phyloP scores from a whole-genome alignment of 2,113 vertebrate species.

The Vicugna pacos region DNA sequence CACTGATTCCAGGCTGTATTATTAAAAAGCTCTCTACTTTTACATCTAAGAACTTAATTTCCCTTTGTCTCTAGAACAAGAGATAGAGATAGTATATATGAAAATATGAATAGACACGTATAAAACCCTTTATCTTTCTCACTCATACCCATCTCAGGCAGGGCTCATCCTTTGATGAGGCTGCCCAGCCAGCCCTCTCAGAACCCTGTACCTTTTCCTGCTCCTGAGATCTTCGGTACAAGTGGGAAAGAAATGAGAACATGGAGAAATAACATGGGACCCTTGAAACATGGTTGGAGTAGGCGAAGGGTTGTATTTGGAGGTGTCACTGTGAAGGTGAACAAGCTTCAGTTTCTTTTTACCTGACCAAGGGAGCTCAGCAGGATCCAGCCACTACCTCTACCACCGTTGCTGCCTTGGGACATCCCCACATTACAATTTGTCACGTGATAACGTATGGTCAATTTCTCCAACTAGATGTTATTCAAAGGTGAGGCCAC shows the following conservation, averaged over 20 bases:
- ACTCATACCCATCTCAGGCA: neutral
- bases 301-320: neutral
- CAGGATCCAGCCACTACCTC: neutral
- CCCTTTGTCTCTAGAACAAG: neutral
- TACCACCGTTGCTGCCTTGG: neutral
- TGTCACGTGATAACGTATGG: too few relatives aligned
- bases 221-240: neutral
- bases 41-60: neutral
- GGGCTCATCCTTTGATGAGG: neutral
- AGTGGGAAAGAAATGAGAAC: neutral
- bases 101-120: neutral
- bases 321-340: neutral
- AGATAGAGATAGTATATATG: neutral
- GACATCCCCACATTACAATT: too few relatives aligned
- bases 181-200: neutral
- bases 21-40: neutral
- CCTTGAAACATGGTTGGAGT: neutral
- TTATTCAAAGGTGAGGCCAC: neutral
- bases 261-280: neutral
- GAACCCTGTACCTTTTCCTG: neutral
- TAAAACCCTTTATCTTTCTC: neutral
- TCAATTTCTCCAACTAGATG: neutral
- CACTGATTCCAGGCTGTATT: neutral
- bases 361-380: neutral
- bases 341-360: neutral